Percentiles rank a stretch among this genome's conserved stretches.
Evolutionary conservation across 1,140 invertebrate species (phyloP).

Genomic region (Ceratitis capitata): DNA sequence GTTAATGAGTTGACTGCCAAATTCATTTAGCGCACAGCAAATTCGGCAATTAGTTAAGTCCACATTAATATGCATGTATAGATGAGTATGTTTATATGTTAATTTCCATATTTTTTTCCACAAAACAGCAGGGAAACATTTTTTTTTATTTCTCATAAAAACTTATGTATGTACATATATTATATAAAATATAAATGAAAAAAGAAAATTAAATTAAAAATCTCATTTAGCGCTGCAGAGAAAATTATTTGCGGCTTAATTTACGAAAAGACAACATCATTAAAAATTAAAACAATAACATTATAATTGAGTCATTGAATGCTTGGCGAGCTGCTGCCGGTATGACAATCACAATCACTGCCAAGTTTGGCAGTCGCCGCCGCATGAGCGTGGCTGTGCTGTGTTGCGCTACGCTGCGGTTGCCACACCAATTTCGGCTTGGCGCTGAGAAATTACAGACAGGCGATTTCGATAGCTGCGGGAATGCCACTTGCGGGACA

Average conservation of each 20-base stretch:
- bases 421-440: background rate
- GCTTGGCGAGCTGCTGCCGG: background rate
- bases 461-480: background rate
- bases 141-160: no score
- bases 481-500: background rate
- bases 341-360: no score
- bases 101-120: no score
- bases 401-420: background rate
- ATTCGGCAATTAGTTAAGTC: background rate
- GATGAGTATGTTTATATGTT: no score
- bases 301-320: background rate
- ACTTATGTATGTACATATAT: no score
- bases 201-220: background rate
- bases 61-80: background rate
- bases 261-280: background rate
- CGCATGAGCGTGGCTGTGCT: no score
- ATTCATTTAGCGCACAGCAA: background rate
- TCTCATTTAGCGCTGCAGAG: background rate
- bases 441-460: background rate
- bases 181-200: background rate
- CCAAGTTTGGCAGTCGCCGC: background rate
- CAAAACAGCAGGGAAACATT: no score
- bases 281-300: background rate
- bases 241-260: background rate
- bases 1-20: background rate